phyloP scores from a whole-genome alignment of 2,113 vertebrate species.

The Hippocampus zosterae region DNA sequence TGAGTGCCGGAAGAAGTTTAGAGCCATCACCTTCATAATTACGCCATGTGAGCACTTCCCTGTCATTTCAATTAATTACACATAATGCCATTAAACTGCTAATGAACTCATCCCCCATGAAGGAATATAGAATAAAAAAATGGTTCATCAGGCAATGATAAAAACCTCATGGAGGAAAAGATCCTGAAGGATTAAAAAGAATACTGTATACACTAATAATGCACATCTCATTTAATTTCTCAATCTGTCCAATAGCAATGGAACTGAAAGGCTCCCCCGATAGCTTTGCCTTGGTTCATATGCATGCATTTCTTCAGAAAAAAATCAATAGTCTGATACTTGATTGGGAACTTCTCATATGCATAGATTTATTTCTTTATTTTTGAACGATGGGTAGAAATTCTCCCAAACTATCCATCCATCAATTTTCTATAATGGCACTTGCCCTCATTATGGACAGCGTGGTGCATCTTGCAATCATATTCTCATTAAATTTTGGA shows the following conservation, averaged over 20 bases:
- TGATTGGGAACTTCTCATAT: neutral
- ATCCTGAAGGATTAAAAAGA: constrained; percentile 41
- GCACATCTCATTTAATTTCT: constrained; percentile 37
- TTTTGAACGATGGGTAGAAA: neutral
- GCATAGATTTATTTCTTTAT: neutral
- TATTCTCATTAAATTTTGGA: neutral
- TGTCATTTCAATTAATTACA: constrained; percentile 58
- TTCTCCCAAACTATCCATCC: neutral
- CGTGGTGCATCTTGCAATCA: neutral
- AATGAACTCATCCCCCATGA: constrained; percentile 45
- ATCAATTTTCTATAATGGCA: neutral
- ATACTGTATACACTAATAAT: constrained; percentile 44
- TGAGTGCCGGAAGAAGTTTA: constrained; percentile 13
- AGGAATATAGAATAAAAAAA: constrained; percentile 29
- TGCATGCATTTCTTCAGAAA: neutral
- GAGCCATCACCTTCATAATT: neutral
- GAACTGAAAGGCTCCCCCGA: constrained; percentile 23
- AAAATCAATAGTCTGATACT: neutral
- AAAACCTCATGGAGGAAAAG: constrained; percentile 37
- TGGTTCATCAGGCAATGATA: constrained; percentile 41
- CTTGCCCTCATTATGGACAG: neutral
- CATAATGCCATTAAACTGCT: constrained; percentile 56
- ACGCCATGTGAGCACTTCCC: constrained; percentile 19
- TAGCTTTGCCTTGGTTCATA: constrained; percentile 33
- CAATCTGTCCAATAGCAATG: constrained; percentile 43